A percentile compares a stretch with the other conserved stretches of the same genome.
Conservation (phyloP, 2,797 vertebrate species). For the Peromyscus nudipes region DNA sequence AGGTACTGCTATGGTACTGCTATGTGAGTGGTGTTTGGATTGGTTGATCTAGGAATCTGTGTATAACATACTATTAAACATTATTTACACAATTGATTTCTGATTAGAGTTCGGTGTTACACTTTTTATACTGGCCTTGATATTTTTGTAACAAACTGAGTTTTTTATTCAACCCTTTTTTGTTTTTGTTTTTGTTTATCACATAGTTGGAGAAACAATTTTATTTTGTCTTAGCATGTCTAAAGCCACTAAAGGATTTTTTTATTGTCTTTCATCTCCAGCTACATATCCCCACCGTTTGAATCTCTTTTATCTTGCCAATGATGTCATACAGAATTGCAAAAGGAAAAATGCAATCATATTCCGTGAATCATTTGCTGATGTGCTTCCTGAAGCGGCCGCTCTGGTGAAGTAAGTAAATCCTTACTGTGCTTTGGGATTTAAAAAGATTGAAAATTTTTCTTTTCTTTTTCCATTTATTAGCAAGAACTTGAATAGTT, state of each 20-base stretch:
- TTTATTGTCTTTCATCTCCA: conserved; percentile 81
- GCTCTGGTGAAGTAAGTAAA: conserved; percentile 95
- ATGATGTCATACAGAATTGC: conserved; percentile 99
- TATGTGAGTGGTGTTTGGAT: not conserved
- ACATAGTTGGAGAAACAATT: conserved; percentile 23
- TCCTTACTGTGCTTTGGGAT: conserved; percentile 32
- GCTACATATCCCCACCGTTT: conserved; percentile 95
- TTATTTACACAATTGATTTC: not conserved
- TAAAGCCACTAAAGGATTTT: conserved; percentile 22
- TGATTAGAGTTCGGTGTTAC: not conserved
- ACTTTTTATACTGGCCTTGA: not conserved
- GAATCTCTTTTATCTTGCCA: conserved; percentile 98
- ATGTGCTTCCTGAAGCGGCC: conserved; percentile 95
- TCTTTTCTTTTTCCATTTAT: not conserved
- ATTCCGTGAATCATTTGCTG: conserved; percentile 95
- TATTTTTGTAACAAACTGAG: conserved; percentile 27
- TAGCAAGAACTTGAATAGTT: conserved; percentile 26
- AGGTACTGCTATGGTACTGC: not conserved
- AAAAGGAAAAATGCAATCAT: conserved; percentile 97
- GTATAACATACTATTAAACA: not conserved
- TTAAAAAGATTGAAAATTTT: conserved; percentile 13
- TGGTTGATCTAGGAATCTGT: not conserved
- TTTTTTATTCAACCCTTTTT: not conserved
- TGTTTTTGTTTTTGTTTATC: not conserved
- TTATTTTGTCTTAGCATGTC: conserved; percentile 40